Percentiles rank a stretch among this genome's conserved stretches.
Evolutionary conservation across 2,113 vertebrate species (phyloP).

Genomic region (Cephalopholis sonnerati): DNA sequence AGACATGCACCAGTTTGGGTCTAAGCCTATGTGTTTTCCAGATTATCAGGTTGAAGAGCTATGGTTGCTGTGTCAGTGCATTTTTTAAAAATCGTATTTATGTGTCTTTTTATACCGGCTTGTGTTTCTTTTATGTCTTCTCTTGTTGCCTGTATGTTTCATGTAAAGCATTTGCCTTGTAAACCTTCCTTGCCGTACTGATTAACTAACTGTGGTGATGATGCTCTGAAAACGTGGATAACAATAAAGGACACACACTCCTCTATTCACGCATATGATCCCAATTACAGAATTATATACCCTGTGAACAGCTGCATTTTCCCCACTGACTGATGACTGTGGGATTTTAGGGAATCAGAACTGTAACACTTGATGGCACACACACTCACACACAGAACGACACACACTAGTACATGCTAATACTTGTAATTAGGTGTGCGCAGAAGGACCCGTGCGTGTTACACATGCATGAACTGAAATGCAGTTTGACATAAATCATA

Average conservation of each 20-base stretch:
- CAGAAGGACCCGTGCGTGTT: constrained; percentile 12
- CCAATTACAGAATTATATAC: constrained; percentile 47
- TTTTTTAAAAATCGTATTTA: background rate
- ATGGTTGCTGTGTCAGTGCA: background rate
- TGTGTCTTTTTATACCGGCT: background rate
- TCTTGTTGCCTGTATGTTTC: too few species aligned
- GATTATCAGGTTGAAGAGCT: too few species aligned
- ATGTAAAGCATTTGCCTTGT: background rate
- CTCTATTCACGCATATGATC: constrained; percentile 38
- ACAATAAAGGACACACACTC: constrained; percentile 29
- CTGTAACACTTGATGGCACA: constrained; percentile 20
- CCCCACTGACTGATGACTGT: constrained; percentile 35
- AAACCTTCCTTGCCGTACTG: background rate
- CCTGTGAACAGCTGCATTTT: constrained; percentile 18
- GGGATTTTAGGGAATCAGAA: constrained; percentile 42
- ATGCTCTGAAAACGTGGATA: background rate
- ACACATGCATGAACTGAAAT: constrained; percentile 38
- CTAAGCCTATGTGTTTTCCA: too few species aligned
- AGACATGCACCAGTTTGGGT: too few species aligned
- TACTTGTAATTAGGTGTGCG: constrained; percentile 24
- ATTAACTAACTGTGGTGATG: background rate
- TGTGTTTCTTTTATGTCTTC: background rate
- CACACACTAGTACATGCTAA: constrained; percentile 25
- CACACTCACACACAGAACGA: background rate
- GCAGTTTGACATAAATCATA: constrained; percentile 48